phyloP scores from a whole-genome alignment of 2,113 vertebrate genomes.

The Elgaria multicarinata region DNA sequence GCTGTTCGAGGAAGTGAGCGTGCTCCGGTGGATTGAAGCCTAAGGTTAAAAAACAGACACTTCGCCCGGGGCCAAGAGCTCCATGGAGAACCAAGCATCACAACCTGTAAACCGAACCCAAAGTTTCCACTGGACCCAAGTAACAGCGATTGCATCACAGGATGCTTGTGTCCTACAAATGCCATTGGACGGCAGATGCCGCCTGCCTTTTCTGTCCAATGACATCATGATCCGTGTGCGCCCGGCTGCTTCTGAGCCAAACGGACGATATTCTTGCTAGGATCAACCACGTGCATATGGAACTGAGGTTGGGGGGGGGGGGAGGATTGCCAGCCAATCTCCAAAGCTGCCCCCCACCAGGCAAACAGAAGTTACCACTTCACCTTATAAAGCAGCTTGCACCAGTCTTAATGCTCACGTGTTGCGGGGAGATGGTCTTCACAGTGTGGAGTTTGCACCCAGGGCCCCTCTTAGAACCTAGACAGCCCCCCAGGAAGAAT shows the following conservation, averaged over 20 bases:
- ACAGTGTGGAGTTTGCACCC: not conserved
- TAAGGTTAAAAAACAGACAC: constrained; percentile 53
- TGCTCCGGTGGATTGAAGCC: constrained; percentile 47
- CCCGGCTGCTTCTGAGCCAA: constrained; percentile 43
- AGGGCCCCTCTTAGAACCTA: not conserved
- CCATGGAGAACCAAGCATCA: constrained; percentile 46
- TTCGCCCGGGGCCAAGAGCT: constrained; percentile 19
- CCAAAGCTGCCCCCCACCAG: not conserved
- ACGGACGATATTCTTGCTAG: not conserved
- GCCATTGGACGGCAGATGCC: constrained; percentile 74
- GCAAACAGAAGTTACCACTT: not conserved
- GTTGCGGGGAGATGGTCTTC: not conserved
- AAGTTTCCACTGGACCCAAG: constrained; percentile 78
- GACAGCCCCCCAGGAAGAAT: not conserved
- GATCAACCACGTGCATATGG: not conserved
- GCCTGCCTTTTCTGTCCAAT: constrained; percentile 71
- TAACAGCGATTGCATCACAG: constrained; percentile 78
- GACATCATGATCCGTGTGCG: constrained; percentile 72
- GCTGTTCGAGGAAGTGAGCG: constrained; percentile 44
- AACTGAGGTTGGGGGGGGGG: not conserved
- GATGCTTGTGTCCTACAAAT: constrained; percentile 62
- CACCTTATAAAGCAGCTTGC: not conserved
- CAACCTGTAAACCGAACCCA: constrained; percentile 74
- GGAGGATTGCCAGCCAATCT: not conserved
- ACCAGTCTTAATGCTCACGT: not conserved